phyloP scores from a whole-genome alignment of 2,797 vertebrate genomes.

The Takifugu rubripes region DNA sequence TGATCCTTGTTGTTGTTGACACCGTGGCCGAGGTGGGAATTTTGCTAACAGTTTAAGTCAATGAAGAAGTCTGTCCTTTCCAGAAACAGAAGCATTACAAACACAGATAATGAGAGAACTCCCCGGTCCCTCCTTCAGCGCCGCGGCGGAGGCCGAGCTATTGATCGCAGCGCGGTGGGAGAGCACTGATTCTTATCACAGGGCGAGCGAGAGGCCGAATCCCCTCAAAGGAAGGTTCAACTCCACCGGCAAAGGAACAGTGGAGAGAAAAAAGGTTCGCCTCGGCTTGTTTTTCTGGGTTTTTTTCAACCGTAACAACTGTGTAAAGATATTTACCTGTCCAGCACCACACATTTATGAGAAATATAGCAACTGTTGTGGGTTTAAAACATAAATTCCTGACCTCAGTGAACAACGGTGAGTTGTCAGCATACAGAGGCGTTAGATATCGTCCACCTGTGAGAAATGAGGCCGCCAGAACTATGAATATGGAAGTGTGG shows the following conservation, averaged over 20 bases:
- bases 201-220: slow-evolving; percentile 32
- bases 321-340: not conserved
- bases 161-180: slow-evolving; percentile 55
- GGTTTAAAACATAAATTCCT: too few species aligned
- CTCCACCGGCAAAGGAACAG: too few species aligned
- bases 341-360: too few species aligned
- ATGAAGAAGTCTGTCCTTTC: slow-evolving; percentile 28
- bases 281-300: slow-evolving; percentile 5
- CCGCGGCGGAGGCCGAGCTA: slow-evolving; percentile 35
- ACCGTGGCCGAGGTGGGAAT: slow-evolving; percentile 9
- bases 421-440: too few species aligned
- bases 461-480: too few species aligned
- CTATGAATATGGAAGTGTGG: too few species aligned
- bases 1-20: slow-evolving; percentile 7
- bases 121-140: slow-evolving; percentile 22
- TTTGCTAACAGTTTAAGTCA: slow-evolving; percentile 23
- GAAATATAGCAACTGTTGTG: too few species aligned
- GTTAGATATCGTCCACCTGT: too few species aligned
- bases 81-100: slow-evolving; percentile 21
- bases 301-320: slow-evolving; percentile 16
- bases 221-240: slow-evolving; percentile 29
- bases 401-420: too few species aligned
- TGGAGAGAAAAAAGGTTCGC: slow-evolving; percentile 8
- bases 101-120: slow-evolving; percentile 40
- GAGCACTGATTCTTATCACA: slow-evolving; percentile 7